phyloP scores from a whole-genome alignment of 2,113 vertebrate genomes.

The Lepisosteus osseus region DNA sequence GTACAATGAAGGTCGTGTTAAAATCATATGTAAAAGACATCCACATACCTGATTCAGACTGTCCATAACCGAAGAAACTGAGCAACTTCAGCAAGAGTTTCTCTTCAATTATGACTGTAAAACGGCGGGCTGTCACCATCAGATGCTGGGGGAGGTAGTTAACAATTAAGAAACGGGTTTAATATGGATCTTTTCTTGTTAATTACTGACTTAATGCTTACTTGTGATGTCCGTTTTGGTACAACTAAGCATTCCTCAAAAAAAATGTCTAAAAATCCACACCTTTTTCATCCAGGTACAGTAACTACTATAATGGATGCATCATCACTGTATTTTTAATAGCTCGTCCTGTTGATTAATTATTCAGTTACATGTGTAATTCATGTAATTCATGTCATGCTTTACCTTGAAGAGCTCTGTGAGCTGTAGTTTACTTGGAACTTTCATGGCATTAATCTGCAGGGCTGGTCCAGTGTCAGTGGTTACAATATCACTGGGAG shows the following conservation, averaged over 20 bases:
- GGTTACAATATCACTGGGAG: conserved; percentile 63
- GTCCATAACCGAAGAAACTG: conserved; percentile 87
- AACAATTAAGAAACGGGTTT: too few species aligned
- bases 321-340: too few species aligned
- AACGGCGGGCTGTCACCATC: conserved; percentile 85
- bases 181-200: too few species aligned
- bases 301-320: too few species aligned
- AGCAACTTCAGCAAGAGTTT: conserved; percentile 90
- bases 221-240: too few species aligned
- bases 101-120: conserved; percentile 94
- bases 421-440: conserved; percentile 85
- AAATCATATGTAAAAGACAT: background rate
- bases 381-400: background rate
- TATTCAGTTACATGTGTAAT: background rate
- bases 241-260: too few species aligned
- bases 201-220: too few species aligned
- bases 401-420: conserved; percentile 94
- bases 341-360: too few species aligned
- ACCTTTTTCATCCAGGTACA: too few species aligned
- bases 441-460: conserved; percentile 87
- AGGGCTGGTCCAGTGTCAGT: conserved; percentile 77
- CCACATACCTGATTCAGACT: conserved; percentile 76
- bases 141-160: conserved; percentile 74
- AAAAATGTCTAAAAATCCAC: too few species aligned
- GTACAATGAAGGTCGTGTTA: too few species aligned